Conservation (phyloP, 1,140 invertebrate genomes). For the Cryptotermes secundus region DNA sequence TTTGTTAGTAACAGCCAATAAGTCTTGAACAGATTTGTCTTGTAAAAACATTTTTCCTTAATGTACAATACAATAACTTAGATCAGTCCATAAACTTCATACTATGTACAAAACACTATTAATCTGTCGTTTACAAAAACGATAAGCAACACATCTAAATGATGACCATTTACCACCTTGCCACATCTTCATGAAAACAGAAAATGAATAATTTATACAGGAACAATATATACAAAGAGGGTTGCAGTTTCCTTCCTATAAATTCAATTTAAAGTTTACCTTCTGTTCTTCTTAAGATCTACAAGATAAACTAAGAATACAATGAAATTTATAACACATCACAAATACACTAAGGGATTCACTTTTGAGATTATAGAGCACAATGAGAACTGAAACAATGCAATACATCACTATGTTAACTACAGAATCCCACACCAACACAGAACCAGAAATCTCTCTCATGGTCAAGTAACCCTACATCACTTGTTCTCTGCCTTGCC, state of each 20-base stretch:
- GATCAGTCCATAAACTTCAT: neutral
- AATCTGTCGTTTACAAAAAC: neutral
- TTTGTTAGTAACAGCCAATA: neutral
- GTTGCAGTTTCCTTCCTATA: neutral
- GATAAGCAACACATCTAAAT: neutral
- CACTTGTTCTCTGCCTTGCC: neutral
- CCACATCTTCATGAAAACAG: neutral
- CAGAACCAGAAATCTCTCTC: neutral
- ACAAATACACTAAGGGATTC: neutral
- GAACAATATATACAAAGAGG: neutral
- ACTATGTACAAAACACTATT: slow-evolving; percentile 4
- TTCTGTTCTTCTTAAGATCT: neutral
- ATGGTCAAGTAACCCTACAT: neutral
- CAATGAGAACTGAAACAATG: neutral
- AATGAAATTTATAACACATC: neutral
- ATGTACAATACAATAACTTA: slow-evolving; percentile 19
- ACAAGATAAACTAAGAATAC: no score
- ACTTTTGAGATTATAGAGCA: neutral
- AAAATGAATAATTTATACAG: neutral
- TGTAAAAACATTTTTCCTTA: neutral
- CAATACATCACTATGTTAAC: neutral
- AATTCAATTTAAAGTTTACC: neutral
- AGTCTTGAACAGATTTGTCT: neutral
- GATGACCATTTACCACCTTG: neutral
- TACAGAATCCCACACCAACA: neutral